A percentile compares a stretch with the other conserved stretches of the same genome.
Conservation (phyloP, 1,140 invertebrate species). For the Galendromus occidentalis region DNA sequence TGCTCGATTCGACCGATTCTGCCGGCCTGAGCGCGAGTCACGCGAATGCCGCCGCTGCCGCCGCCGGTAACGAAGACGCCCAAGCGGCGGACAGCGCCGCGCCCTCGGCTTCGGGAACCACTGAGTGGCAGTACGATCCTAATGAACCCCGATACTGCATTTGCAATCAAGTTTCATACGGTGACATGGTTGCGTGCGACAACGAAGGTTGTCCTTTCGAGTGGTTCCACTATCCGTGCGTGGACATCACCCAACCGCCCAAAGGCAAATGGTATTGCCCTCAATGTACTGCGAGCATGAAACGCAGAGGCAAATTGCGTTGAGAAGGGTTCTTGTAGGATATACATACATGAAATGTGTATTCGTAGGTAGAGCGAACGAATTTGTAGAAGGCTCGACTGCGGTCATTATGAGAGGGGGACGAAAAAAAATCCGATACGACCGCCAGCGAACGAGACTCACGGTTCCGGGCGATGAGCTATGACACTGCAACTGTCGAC, state of each 20-base stretch:
- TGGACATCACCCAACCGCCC: slow-evolving; percentile 79
- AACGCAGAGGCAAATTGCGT: slow-evolving; percentile 36
- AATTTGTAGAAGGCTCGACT: no score
- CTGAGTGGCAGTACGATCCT: slow-evolving; percentile 55
- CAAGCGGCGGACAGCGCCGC: background rate
- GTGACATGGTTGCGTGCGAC: slow-evolving; percentile 98
- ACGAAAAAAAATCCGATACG: no score
- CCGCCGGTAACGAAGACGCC: slow-evolving; percentile 19
- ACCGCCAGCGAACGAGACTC: no score
- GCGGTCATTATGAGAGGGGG: no score
- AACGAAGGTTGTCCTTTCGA: slow-evolving; percentile 89
- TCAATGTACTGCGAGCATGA: slow-evolving; percentile 74
- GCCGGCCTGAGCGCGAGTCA: background rate
- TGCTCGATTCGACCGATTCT: slow-evolving; percentile 12
- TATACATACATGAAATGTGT: no score
- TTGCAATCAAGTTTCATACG: slow-evolving; percentile 94
- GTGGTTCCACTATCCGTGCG: slow-evolving; percentile 97
- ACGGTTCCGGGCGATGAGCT: no score
- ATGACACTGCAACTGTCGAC: no score
- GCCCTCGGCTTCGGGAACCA: background rate
- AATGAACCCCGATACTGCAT: slow-evolving; percentile 90
- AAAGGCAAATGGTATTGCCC: slow-evolving; percentile 98
- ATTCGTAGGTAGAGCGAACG: no score
- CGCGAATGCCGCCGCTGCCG: slow-evolving; percentile 17
- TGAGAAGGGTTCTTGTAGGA: background rate